These are phyloP conservation scores for Thalassoma bifasciatum DNA, from an alignment of 2,113 vertebrate genomes.

Conservation along the genomic window DNA sequence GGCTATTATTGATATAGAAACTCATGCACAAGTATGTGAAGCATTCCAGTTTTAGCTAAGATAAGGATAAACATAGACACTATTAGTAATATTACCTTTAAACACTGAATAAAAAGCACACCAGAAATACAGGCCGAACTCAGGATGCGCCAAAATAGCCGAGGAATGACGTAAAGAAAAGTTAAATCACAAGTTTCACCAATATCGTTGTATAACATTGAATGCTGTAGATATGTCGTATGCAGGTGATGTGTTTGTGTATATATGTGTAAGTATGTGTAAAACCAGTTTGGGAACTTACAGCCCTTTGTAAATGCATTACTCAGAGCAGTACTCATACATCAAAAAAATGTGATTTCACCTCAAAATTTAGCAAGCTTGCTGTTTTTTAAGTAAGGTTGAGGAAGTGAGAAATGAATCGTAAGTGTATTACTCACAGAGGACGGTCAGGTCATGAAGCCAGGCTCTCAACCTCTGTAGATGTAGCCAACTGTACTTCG, in stretches of 20 bases:
- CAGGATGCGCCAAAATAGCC: slow-evolving; percentile 41
- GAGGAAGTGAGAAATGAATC: too few relatives aligned
- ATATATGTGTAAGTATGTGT: not conserved
- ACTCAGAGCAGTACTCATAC: too few relatives aligned
- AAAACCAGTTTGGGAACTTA: too few relatives aligned
- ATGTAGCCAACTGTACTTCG: too few relatives aligned
- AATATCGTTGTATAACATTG: slow-evolving; percentile 34
- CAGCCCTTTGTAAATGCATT: too few relatives aligned
- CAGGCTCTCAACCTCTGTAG: too few relatives aligned
- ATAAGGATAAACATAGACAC: slow-evolving; percentile 60
- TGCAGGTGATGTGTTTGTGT: slow-evolving; percentile 4
- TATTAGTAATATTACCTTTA: slow-evolving; percentile 17
- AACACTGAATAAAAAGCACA: slow-evolving; percentile 56
- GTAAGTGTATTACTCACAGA: too few relatives aligned
- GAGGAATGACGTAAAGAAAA: slow-evolving; percentile 44
- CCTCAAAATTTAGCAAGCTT: too few relatives aligned
- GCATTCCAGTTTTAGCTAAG: slow-evolving; percentile 71
- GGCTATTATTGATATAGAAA: slow-evolving; percentile 57
- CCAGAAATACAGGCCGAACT: slow-evolving; percentile 44
- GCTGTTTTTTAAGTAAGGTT: too few relatives aligned
- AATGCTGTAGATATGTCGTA: slow-evolving; percentile 42
- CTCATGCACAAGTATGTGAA: slow-evolving; percentile 75
- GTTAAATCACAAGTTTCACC: slow-evolving; percentile 49
- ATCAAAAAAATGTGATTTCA: too few relatives aligned
- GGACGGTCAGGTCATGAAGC: too few relatives aligned